These are phyloP conservation scores for Andrena flavipes DNA, from an alignment of 2,888 invertebrate genomes.

Conservation along the genomic window DNA sequence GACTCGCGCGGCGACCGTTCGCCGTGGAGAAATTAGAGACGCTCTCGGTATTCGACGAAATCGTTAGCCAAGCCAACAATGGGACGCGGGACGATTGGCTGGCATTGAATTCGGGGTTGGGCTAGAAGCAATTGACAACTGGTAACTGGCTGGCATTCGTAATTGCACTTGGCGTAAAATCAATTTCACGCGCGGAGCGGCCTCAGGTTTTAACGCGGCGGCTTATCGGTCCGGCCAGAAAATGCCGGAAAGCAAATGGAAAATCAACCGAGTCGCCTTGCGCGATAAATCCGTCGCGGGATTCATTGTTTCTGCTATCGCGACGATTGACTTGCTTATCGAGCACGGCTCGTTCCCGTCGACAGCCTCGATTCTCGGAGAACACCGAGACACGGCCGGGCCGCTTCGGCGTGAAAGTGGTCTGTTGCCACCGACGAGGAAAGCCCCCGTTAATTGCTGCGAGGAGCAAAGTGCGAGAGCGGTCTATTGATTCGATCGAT, in stretches of 20 bases:
- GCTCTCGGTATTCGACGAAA: constrained; percentile 54
- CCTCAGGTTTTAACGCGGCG: constrained; percentile 3
- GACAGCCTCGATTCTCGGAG: background rate
- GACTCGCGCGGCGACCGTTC: constrained; percentile 16
- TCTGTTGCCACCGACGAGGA: background rate
- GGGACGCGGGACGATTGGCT: constrained; percentile 53
- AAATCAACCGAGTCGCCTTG: constrained; percentile 22
- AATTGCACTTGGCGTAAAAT: constrained; percentile 54
- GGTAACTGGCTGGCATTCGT: constrained; percentile 36
- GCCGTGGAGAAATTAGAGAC: constrained; percentile 51
- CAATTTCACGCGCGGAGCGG: constrained; percentile 34
- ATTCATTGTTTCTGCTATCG: constrained; percentile 49
- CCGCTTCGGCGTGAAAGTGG: constrained; percentile 1
- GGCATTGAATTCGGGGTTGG: constrained; percentile 61
- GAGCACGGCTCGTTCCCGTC: background rate
- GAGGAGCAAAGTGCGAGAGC: background rate
- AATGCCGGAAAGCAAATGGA: background rate
- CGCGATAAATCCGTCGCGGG: background rate
- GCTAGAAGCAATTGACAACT: constrained; percentile 40
- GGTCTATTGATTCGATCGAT: background rate
- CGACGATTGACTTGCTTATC: background rate
- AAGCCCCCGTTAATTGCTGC: background rate
- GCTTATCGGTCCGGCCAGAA: constrained; percentile 12
- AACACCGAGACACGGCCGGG: background rate
- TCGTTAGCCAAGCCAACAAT: constrained; percentile 33